phyloP scores from a whole-genome alignment of 2,113 vertebrate species.

The Hemiprocne comata region DNA sequence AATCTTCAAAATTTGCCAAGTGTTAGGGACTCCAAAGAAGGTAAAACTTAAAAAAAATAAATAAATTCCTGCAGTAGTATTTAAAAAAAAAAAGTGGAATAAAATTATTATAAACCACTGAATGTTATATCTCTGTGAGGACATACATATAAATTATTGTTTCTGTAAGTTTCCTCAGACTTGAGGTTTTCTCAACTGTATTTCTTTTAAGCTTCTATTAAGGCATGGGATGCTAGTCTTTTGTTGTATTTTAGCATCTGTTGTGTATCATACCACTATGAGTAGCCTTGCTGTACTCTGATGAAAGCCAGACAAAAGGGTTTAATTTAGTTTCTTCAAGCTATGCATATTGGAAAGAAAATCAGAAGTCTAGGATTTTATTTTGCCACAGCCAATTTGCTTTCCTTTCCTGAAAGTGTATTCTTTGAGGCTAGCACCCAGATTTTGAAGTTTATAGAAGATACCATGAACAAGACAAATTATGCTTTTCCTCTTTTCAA shows the following conservation, averaged over 20 bases:
- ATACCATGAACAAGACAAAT: not conserved
- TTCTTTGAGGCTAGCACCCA: not conserved
- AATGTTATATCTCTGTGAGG: not conserved
- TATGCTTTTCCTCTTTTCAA: not conserved
- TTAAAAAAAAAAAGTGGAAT: not conserved
- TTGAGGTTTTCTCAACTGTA: not conserved
- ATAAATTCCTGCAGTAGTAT: not conserved
- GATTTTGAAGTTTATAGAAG: not conserved
- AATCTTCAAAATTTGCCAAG: slow-evolving; percentile 99
- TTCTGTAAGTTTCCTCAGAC: not conserved
- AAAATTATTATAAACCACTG: not conserved
- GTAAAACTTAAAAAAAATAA: slow-evolving; percentile 75
- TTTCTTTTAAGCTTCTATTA: not conserved
- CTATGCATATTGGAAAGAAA: not conserved
- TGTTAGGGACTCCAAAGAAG: slow-evolving; percentile 95
- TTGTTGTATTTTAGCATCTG: not conserved
- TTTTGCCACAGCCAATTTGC: not conserved
- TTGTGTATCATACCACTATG: not conserved
- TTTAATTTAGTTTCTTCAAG: not conserved
- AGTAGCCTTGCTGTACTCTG: not conserved
- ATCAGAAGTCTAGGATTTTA: not conserved
- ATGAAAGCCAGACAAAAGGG: not conserved
- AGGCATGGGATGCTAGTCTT: not conserved
- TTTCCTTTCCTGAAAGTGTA: not conserved
- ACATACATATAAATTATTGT: not conserved